These are phyloP conservation scores for Drosophila niveifrons DNA, from an alignment of 2,888 invertebrate species.

Conservation along the genomic window DNA sequence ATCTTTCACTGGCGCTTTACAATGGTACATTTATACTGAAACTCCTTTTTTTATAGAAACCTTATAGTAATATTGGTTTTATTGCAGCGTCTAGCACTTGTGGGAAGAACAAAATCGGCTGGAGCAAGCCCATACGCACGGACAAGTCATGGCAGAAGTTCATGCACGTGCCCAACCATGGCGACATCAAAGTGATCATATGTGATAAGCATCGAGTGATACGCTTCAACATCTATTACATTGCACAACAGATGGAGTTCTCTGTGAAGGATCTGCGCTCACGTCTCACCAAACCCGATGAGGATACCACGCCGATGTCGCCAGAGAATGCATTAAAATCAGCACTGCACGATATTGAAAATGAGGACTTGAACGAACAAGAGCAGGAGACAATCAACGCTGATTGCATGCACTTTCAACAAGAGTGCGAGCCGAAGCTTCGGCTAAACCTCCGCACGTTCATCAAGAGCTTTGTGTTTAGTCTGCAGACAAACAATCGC, in stretches of 20 bases:
- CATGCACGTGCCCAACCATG: slow-evolving; percentile 87
- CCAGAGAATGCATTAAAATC: neutral
- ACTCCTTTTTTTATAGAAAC: neutral
- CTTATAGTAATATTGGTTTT: neutral
- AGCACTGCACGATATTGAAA: neutral
- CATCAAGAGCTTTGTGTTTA: slow-evolving; percentile 81
- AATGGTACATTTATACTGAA: slow-evolving; percentile 60
- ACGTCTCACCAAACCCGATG: slow-evolving; percentile 71
- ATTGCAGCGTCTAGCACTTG: slow-evolving; percentile 30
- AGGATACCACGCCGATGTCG: neutral
- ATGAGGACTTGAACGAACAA: neutral
- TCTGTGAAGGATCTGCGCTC: slow-evolving; percentile 85
- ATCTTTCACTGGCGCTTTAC: slow-evolving; percentile 84
- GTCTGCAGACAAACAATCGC: slow-evolving; percentile 80
- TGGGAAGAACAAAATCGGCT: slow-evolving; percentile 80
- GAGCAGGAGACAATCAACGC: neutral
- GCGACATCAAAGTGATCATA: slow-evolving; percentile 86
- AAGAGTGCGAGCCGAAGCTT: slow-evolving; percentile 51
- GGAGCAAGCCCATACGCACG: slow-evolving; percentile 86
- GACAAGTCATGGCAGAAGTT: slow-evolving; percentile 87
- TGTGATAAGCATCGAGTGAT: slow-evolving; percentile 84
- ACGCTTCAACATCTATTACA: slow-evolving; percentile 82
- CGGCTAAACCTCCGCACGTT: slow-evolving; percentile 71
- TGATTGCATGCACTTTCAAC: slow-evolving; percentile 76
- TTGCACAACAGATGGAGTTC: slow-evolving; percentile 84